Base-by-base conservation (phyloP, 1,140 invertebrate genomes). In the Dendrolimus punctatus region DNA sequence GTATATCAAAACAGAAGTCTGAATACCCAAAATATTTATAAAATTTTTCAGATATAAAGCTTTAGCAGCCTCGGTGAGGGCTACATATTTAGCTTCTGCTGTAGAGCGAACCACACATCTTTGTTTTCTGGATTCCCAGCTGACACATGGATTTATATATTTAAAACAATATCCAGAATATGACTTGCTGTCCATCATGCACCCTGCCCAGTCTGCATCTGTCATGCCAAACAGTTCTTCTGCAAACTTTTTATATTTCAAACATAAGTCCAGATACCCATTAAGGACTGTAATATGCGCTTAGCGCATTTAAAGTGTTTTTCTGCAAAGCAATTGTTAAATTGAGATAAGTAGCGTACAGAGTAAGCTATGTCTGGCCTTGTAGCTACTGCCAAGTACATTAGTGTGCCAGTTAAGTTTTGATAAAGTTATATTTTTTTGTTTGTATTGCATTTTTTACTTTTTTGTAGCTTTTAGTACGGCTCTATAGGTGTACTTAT, bases 221-320 rank as follows among this genome's bases (percentile, higher is more conserved):
- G n/a, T n/a, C n/a, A n/a, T n/a, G n/a, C n/a, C n/a, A n/a, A n/a
- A 40, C 37, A 50, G 8, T 8, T 38, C 8, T 39, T 8, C 39
- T 40, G n/a, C n/a, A n/a, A 39, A 40, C 38, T 51, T 51, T n/a
- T 42, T 42, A 37, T 43, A 51, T 5, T 6, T 10, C 6, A 51
- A 6, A 23, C 40, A 40, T 37, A 36, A 6, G 8, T 42, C 36
- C 8, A 5, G 5, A 40, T 51, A 10, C 50, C 50, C 36, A 43
- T 51, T 7, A 51, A 37, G 41, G 42, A 51, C 4, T 41, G 9
- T 44, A 51, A 37, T n/a, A 51, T 8, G 9, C 50, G 50, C 36
- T 51, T 51, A 43, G 40, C 40, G 36, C 8, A 51, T 36, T 44
- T 51, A 37, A 42, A 51, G 38, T 51, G 50, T 51, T 51, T 10